Evolutionary conservation across 1,140 invertebrate species (phyloP).

Genomic region (Spodoptera frugiperda): DNA sequence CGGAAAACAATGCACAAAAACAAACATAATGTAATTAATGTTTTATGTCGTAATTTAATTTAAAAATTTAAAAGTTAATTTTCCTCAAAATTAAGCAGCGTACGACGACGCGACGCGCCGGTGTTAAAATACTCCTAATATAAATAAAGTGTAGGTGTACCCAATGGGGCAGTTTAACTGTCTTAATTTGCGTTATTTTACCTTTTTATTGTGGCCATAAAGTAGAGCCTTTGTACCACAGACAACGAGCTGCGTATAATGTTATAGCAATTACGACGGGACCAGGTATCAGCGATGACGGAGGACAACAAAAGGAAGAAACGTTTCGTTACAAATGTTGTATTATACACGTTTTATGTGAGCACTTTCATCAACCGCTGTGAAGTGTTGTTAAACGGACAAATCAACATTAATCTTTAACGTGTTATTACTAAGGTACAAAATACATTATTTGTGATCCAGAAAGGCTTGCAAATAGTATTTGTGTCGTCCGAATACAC

Average conservation of each 20-base stretch:
- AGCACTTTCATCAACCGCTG: no score
- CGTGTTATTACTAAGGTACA: no score
- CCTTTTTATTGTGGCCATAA: constrained; percentile 28
- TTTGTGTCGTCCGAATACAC: background rate
- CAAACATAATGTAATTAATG: background rate
- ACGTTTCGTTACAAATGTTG: background rate
- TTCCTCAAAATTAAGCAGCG: background rate
- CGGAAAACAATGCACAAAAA: no score
- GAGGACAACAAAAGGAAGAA: background rate
- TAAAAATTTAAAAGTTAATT: background rate
- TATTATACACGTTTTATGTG: no score
- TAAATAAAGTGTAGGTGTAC: constrained; percentile 9
- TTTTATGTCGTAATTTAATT: background rate
- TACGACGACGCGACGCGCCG: no score
- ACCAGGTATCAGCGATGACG: background rate
- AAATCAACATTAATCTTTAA: no score
- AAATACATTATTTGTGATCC: background rate
- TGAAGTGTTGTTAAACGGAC: no score
- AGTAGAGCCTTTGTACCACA: constrained; percentile 6
- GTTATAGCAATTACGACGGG: constrained; percentile 6
- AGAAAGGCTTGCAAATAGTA: background rate
- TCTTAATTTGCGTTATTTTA: constrained; percentile 35
- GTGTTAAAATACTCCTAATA: background rate
- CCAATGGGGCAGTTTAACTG: constrained; percentile 6
- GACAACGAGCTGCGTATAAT: constrained; percentile 13